These are phyloP conservation scores for Cremastinae sp. DNA, from an alignment of 2,888 invertebrate genomes.

Conservation along the genomic window DNA sequence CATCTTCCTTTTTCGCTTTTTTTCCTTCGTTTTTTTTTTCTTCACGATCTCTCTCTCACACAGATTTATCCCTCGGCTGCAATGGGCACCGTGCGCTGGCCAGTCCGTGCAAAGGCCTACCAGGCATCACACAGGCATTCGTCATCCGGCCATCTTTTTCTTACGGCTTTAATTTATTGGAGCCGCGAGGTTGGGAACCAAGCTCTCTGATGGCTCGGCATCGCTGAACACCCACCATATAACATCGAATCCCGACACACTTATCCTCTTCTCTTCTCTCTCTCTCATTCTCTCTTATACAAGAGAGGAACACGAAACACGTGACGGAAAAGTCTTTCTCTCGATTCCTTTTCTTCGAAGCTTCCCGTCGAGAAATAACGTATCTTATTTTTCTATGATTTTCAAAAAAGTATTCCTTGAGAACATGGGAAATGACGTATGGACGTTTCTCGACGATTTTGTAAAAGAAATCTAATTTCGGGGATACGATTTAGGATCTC, in stretches of 20 bases:
- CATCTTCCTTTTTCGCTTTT: conserved; percentile 25
- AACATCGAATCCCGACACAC: conserved; percentile 6
- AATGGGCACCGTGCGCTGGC: conserved; percentile 45
- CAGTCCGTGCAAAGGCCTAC: conserved; percentile 60
- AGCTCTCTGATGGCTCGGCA: conserved; percentile 52
- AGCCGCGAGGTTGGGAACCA: conserved; percentile 66
- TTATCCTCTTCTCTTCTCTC: conserved; percentile 14
- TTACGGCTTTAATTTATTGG: conserved; percentile 76
- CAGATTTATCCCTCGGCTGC: conserved; percentile 37
- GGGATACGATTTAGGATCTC: too few relatives aligned
- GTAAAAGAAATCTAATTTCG: too few relatives aligned
- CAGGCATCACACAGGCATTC: conserved; percentile 75
- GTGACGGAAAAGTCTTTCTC: conserved; percentile 41
- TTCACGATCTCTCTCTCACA: conserved; percentile 10
- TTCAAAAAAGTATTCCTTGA: conserved; percentile 22
- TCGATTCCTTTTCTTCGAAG: conserved; percentile 19
- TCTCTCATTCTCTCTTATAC: not conserved
- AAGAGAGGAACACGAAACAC: conserved; percentile 23
- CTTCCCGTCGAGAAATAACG: conserved; percentile 24
- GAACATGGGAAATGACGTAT: not conserved
- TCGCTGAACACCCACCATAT: conserved; percentile 49
- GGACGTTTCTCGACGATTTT: too few relatives aligned
- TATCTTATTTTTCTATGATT: conserved; percentile 29
- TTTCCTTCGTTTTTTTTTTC: conserved; percentile 17
- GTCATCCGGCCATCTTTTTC: conserved; percentile 77